phyloP scores from a whole-genome alignment of 37 sponge, comb jelly and placozoan genomes.

The Beroe ovata region DNA sequence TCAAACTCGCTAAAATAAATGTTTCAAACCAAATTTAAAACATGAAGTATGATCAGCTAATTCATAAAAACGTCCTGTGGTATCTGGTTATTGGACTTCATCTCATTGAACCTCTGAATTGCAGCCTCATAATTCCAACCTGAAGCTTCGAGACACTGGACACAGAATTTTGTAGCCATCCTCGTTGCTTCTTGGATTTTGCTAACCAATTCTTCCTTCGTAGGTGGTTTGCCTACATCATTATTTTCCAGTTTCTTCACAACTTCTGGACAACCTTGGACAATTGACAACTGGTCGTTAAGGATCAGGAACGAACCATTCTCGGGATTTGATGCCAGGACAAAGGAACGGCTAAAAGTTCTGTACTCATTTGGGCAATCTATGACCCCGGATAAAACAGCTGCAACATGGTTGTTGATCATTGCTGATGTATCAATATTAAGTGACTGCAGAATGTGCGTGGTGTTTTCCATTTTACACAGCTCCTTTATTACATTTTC shows the following conservation, averaged over 20 bases:
- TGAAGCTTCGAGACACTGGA: neutral
- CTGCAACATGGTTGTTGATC: constrained; percentile 44
- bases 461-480: constrained; percentile 9
- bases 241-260: neutral
- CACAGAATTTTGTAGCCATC: constrained; percentile 2
- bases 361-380: neutral
- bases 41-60: neutral
- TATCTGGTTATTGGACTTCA: neutral
- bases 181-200: constrained; percentile 13
- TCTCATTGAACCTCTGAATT: neutral
- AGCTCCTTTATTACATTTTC: constrained; percentile 60
- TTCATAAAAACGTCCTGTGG: neutral
- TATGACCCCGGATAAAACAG: constrained; percentile 31
- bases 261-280: neutral
- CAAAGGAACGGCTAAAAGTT: constrained; percentile 19
- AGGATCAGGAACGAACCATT: constrained; percentile 32
- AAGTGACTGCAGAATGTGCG: constrained; percentile 16
- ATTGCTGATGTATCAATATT: constrained; percentile 21
- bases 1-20: too few species aligned
- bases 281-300: constrained; percentile 41
- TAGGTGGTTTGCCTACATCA: neutral
- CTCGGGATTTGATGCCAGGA: constrained; percentile 12
- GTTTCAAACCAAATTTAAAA: too few species aligned
- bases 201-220: neutral
- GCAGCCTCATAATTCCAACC: neutral